Evolutionary conservation across 1,140 invertebrate species (phyloP).

Genomic region (Drosophila sp.): DNA sequence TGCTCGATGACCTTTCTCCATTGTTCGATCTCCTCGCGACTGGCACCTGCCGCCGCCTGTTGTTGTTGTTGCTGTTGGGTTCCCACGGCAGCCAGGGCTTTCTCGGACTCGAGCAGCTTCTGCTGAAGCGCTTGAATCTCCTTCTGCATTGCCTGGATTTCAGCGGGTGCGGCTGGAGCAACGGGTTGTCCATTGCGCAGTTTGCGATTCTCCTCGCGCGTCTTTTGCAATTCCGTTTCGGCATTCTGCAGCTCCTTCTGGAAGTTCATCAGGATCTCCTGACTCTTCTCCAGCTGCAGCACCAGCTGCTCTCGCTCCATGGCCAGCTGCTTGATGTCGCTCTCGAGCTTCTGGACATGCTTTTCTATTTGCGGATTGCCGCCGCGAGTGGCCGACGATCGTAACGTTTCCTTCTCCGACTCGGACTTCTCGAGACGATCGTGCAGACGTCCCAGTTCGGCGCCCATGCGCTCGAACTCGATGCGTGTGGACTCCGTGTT

Average conservation of each 20-base stretch:
- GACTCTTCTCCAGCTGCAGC: slow-evolving; percentile 94
- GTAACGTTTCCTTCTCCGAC: slow-evolving; percentile 89
- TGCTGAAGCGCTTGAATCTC: slow-evolving; percentile 85
- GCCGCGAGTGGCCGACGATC: slow-evolving; percentile 88
- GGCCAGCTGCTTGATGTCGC: slow-evolving; percentile 93
- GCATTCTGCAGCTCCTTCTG: slow-evolving; percentile 94
- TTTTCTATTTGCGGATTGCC: slow-evolving; percentile 91
- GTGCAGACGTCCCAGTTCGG: slow-evolving; percentile 91
- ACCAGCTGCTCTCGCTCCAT: slow-evolving; percentile 94
- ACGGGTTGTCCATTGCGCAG: slow-evolving; percentile 85
- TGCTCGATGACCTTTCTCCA: slow-evolving; percentile 91
- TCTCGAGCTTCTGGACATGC: slow-evolving; percentile 92
- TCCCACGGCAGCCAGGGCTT: slow-evolving; percentile 85
- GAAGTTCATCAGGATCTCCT: slow-evolving; percentile 96
- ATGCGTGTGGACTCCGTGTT: slow-evolving; percentile 91
- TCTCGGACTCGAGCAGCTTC: slow-evolving; percentile 87
- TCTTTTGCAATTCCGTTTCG: slow-evolving; percentile 92
- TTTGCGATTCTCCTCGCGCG: slow-evolving; percentile 91
- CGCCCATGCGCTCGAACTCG: slow-evolving; percentile 92
- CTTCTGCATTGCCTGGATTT: slow-evolving; percentile 86
- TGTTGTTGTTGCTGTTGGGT: slow-evolving; percentile 84
- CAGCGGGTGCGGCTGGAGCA: slow-evolving; percentile 83
- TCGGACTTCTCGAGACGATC: slow-evolving; percentile 90
- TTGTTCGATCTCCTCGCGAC: slow-evolving; percentile 89
- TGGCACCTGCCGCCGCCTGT: slow-evolving; percentile 86